Evolutionary conservation across 2,797 vertebrate species (phyloP).

Genomic region (Melanotaenia boesemani): DNA sequence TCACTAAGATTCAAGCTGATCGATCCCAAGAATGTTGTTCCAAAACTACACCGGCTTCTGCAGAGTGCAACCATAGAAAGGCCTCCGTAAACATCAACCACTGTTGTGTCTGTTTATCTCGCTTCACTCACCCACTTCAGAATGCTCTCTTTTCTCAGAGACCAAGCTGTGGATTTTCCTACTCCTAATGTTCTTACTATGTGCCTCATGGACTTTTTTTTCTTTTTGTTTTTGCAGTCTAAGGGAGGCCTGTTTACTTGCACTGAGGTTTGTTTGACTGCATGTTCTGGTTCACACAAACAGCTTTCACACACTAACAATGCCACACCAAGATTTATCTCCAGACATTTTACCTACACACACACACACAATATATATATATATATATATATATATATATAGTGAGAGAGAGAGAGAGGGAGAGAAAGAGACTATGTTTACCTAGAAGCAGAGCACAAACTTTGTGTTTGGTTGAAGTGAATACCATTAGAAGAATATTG

Average conservation of each 20-base stretch:
- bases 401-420: no score
- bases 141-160: not conserved
- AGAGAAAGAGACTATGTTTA: no score
- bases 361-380: no score
- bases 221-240: not conserved
- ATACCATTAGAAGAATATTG: no score
- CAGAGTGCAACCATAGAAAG: not conserved
- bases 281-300: not conserved
- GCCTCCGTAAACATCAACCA: not conserved
- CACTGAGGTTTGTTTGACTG: not conserved
- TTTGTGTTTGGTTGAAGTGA: no score
- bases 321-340: not conserved
- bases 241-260: not conserved
- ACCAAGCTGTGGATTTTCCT: not conserved
- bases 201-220: not conserved
- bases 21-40: not conserved
- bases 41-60: not conserved
- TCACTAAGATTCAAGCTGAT: not conserved
- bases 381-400: no score
- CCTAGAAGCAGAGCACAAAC: no score
- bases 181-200: not conserved
- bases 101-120: not conserved
- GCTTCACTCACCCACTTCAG: not conserved
- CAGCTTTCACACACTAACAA: not conserved
- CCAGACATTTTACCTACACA: not conserved